Base-by-base conservation (phyloP, 1,140 invertebrate species). In the Trichonephila clavata region DNA sequence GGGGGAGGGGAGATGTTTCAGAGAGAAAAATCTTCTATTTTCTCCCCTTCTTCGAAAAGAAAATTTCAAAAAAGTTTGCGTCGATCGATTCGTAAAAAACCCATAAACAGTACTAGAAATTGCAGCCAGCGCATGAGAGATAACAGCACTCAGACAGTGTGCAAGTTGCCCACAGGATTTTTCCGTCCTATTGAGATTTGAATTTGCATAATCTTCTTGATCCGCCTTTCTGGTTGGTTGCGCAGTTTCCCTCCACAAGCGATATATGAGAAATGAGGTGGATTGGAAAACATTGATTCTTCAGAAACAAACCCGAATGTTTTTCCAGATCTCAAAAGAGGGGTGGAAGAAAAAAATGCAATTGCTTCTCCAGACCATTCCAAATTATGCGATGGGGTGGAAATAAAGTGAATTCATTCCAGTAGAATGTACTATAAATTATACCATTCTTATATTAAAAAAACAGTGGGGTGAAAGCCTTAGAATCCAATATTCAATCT, bases 221-320 rank as follows among this genome's bases (percentile, higher is more conserved):
- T 81, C 68, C n/a, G 21, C 59, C 32, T 90, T 90, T 90, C 89
- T 90, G 89, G 89, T 90, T 90, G 89, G 89, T 81, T 90, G 89
- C 43, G 24, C 65, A 14, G 21, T 68, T 81, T 50, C 50, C 57
- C n/a, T 24, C 39, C 61, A 32, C 32, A 60, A 39, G 39, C 61
- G 27, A 59, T 59, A 50, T 59, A 84, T 84, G 39, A 59, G 83
- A 84, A 84, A 60, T 84, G 83, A 32, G 83, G 71, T 39, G 71
- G 71, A 77, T 77, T 77, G 71, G 71, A 77, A 39, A 27, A 77
- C 57, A 84, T 84, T 57, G 43, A 27, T 59, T 84, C 83, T 60
- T 50, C 21, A 27, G 57, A 84, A 84, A 84, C 83, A 84, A 59
- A 59, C 83, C 57, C 83, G 6, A 84, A 60, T 59, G 83, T 84